phyloP scores from a whole-genome alignment of 2,797 vertebrate genomes.

The Pangasius krempfi region DNA sequence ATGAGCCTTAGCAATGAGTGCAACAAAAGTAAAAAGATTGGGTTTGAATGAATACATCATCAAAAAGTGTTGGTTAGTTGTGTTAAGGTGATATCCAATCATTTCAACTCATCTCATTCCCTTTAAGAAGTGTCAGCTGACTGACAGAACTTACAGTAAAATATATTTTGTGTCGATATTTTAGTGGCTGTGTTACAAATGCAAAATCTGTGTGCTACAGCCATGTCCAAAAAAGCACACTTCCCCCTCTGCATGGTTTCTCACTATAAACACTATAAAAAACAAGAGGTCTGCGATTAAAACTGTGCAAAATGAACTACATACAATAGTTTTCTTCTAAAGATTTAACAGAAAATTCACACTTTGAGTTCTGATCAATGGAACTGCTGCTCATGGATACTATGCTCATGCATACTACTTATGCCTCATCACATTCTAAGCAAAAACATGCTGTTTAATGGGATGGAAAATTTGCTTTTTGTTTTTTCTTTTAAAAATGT shows the following conservation, averaged over 20 bases:
- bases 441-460: neutral
- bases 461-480: neutral
- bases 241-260: too few species aligned
- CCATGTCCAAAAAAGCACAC: too few species aligned
- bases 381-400: neutral
- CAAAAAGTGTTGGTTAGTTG: neutral
- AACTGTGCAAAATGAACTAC: neutral
- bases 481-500: neutral
- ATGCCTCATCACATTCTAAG: neutral
- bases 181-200: too few species aligned
- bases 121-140: too few species aligned
- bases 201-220: too few species aligned
- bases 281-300: neutral
- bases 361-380: neutral
- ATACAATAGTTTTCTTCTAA: neutral
- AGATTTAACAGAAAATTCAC: too few species aligned
- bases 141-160: too few species aligned
- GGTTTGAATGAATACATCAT: neutral
- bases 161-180: too few species aligned
- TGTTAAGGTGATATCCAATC: neutral
- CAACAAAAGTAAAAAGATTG: neutral
- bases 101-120: too few species aligned
- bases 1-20: neutral
- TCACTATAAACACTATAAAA: neutral
- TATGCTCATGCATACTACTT: neutral